Evolutionary conservation across 2,113 vertebrate species (phyloP).

Genomic region (Cebus imitator): DNA sequence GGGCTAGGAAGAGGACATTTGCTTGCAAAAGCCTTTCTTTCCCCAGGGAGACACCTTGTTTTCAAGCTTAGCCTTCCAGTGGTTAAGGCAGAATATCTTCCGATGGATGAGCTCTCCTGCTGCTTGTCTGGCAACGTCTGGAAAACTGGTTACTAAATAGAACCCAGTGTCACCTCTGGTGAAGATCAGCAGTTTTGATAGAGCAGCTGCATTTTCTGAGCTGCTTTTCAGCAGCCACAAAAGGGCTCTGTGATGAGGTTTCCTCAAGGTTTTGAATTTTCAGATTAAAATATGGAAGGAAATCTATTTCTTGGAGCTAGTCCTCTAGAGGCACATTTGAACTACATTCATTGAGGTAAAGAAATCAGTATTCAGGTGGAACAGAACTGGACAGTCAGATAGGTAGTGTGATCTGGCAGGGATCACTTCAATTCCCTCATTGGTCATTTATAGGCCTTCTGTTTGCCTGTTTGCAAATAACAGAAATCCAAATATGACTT

Average conservation of each 20-base stretch:
- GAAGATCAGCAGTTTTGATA: background rate
- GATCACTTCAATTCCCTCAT: background rate
- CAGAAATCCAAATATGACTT: background rate
- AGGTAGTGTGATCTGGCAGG: background rate
- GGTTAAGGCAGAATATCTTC: background rate
- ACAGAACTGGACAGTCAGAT: background rate
- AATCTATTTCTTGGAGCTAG: background rate
- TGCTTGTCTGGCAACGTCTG: too few relatives aligned
- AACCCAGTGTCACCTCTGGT: background rate
- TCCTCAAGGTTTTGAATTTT: background rate
- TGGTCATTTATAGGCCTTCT: background rate
- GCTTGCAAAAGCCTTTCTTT: background rate
- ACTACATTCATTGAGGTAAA: background rate
- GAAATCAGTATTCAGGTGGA: background rate
- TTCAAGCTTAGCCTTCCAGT: background rate
- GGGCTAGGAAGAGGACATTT: background rate
- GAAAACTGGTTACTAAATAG: background rate
- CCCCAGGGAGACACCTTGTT: background rate
- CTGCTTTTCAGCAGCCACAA: background rate
- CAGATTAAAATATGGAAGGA: background rate
- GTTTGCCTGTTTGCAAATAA: background rate
- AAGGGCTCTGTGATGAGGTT: background rate
- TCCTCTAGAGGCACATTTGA: background rate
- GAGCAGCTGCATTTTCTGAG: background rate
- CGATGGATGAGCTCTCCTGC: background rate